A percentile compares a stretch with the other conserved stretches of the same genome.
These are phyloP conservation scores for Nomada goodeniana DNA, from an alignment of 2,888 invertebrate genomes.

Conservation along the genomic window DNA sequence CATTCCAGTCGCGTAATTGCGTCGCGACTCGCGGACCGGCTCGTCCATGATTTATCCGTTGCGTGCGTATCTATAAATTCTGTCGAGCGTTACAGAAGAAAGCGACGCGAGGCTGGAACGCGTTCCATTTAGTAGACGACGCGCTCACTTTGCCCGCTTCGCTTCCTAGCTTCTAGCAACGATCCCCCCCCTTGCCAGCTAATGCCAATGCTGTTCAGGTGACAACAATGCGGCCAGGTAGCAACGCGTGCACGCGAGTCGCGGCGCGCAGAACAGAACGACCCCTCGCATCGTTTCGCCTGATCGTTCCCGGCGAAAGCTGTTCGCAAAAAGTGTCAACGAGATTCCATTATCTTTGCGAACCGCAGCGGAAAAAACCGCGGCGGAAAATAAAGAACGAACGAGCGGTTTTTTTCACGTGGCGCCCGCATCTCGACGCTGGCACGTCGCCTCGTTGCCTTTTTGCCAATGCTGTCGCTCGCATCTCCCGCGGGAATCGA, in stretches of 20 bases:
- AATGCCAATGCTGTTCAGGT: background rate
- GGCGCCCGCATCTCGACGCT: constrained; percentile 58
- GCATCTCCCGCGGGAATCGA: constrained; percentile 55
- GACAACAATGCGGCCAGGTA: constrained; percentile 10
- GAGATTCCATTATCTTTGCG: constrained; percentile 60
- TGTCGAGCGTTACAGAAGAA: constrained; percentile 39
- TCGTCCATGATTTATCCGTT: constrained; percentile 55
- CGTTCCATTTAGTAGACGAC: constrained; percentile 40
- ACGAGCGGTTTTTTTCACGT: constrained; percentile 56
- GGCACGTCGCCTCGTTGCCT: constrained; percentile 58
- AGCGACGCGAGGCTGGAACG: constrained; percentile 14
- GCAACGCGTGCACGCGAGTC: background rate
- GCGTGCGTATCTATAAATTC: constrained; percentile 46
- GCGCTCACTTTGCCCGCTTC: constrained; percentile 4
- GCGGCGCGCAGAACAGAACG: background rate
- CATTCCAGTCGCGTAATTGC: constrained; percentile 49
- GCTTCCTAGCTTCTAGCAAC: constrained; percentile 43
- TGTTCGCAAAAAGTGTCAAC: constrained; percentile 48
- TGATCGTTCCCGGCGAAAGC: constrained; percentile 1
- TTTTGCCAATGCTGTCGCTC: constrained; percentile 55
- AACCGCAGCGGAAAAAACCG: constrained; percentile 57
- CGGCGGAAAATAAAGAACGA: constrained; percentile 62
- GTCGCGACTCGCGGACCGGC: constrained; percentile 29
- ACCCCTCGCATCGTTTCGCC: background rate
- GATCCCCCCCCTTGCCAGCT: background rate